Conservation (phyloP, 2,888 invertebrate species). For the Theretra japonica region DNA sequence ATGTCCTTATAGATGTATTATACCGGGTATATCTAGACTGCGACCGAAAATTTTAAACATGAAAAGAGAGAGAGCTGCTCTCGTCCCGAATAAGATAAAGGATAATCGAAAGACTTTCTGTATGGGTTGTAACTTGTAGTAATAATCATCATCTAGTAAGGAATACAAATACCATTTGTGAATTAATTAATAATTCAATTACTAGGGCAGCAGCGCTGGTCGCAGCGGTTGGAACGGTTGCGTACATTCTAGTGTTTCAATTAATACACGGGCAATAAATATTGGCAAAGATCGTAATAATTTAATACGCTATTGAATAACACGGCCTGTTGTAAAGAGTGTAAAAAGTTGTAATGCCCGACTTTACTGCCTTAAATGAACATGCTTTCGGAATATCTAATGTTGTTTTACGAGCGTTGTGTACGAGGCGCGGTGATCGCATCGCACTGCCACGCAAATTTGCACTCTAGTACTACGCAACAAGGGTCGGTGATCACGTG, state of each 20-base stretch:
- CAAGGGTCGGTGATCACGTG: not conserved
- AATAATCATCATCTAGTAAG: conserved; percentile 27
- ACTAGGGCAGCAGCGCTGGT: conserved; percentile 34
- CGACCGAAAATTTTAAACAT: not conserved
- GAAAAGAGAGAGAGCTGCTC: not conserved
- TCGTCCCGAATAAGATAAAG: not conserved
- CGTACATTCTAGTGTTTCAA: conserved; percentile 56
- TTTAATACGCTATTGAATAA: conserved; percentile 57
- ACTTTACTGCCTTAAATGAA: conserved; percentile 49
- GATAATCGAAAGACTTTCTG: not conserved
- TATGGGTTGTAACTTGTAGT: too few species aligned
- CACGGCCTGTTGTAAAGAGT: conserved; percentile 44
- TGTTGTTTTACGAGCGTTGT: conserved; percentile 39
- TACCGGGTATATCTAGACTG: too few species aligned
- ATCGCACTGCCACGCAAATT: not conserved
- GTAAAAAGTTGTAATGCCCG: conserved; percentile 52
- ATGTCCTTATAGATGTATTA: too few species aligned
- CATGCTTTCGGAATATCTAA: conserved; percentile 49
- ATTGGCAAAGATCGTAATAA: conserved; percentile 57
- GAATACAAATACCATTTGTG: conserved; percentile 39
- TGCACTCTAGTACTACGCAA: not conserved
- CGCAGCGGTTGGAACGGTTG: conserved; percentile 40
- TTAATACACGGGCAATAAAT: conserved; percentile 63
- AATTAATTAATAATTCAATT: conserved; percentile 57
- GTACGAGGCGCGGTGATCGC: conserved; percentile 7